These are phyloP conservation scores for Mellilla xanthometata DNA, from an alignment of 2,888 invertebrate species.

Conservation along the genomic window DNA sequence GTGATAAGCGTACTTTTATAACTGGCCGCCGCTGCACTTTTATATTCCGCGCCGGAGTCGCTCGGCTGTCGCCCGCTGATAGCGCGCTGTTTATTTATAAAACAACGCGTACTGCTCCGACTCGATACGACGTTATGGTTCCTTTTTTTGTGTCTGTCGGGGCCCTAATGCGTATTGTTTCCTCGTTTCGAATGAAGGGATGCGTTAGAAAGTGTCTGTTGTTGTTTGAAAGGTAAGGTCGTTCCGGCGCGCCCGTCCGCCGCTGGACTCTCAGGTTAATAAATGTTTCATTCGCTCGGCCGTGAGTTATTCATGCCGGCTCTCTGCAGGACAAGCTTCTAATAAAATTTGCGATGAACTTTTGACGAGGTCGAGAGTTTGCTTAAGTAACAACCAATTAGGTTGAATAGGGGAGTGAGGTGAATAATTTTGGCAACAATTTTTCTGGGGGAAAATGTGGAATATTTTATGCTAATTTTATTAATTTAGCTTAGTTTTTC, in stretches of 20 bases:
- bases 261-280: slow-evolving; percentile 44
- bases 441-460: background rate
- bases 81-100: slow-evolving; percentile 76
- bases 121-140: slow-evolving; percentile 53
- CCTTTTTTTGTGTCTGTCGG: slow-evolving; percentile 47
- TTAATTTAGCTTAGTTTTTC: too few relatives aligned
- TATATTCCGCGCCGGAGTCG: slow-evolving; percentile 72
- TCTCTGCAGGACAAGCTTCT: slow-evolving; percentile 38
- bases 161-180: slow-evolving; percentile 54
- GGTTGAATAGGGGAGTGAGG: slow-evolving; percentile 12
- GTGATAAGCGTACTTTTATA: slow-evolving; percentile 72
- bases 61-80: slow-evolving; percentile 77
- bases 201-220: slow-evolving; percentile 54
- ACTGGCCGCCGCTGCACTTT: slow-evolving; percentile 57
- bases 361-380: slow-evolving; percentile 29
- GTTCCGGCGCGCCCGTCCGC: slow-evolving; percentile 28
- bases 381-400: slow-evolving; percentile 30
- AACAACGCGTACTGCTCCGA: slow-evolving; percentile 71
- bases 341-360: slow-evolving; percentile 31
- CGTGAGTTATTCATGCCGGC: slow-evolving; percentile 42
- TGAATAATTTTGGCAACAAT: slow-evolving; percentile 18
- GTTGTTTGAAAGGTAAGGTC: slow-evolving; percentile 44
- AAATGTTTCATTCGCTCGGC: slow-evolving; percentile 45
- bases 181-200: slow-evolving; percentile 52
- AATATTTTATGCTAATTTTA: too few relatives aligned